These are phyloP conservation scores for Abscondita cerata DNA, from an alignment of 2,888 invertebrate species.

Conservation along the genomic window DNA sequence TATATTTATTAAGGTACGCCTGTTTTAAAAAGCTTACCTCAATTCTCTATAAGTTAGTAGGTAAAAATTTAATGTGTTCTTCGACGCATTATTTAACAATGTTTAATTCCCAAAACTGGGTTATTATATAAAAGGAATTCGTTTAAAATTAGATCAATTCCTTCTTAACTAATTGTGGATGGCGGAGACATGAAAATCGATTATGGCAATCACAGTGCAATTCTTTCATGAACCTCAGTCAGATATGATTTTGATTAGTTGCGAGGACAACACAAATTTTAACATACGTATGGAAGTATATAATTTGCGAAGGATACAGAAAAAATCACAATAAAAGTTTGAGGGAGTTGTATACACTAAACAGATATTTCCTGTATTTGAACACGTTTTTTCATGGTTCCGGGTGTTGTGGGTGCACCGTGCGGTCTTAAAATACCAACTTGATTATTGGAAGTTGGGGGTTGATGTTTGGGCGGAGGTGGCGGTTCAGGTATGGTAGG, in stretches of 20 bases:
- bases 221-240: slow-evolving; percentile 40
- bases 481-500: slow-evolving; percentile 67
- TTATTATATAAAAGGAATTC: not conserved
- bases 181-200: slow-evolving; percentile 19
- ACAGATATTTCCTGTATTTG: slow-evolving; percentile 94
- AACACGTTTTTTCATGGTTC: slow-evolving; percentile 86
- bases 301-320: slow-evolving; percentile 23
- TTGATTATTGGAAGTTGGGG: slow-evolving; percentile 51
- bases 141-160: not conserved
- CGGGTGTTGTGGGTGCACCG: slow-evolving; percentile 70
- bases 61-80: too few species aligned
- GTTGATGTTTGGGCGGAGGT: slow-evolving; percentile 66
- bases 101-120: too few species aligned
- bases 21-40: too few species aligned
- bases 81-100: too few species aligned
- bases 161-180: slow-evolving; percentile 17
- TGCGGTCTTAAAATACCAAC: slow-evolving; percentile 69
- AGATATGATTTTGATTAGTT: slow-evolving; percentile 41
- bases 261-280: slow-evolving; percentile 31
- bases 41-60: too few species aligned
- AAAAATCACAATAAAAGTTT: slow-evolving; percentile 28
- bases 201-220: slow-evolving; percentile 49
- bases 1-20: too few species aligned
- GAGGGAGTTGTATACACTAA: slow-evolving; percentile 58
- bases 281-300: slow-evolving; percentile 22